These are phyloP conservation scores for Proisotoma minuta DNA, from an alignment of 2,888 invertebrate genomes.

Conservation along the genomic window DNA sequence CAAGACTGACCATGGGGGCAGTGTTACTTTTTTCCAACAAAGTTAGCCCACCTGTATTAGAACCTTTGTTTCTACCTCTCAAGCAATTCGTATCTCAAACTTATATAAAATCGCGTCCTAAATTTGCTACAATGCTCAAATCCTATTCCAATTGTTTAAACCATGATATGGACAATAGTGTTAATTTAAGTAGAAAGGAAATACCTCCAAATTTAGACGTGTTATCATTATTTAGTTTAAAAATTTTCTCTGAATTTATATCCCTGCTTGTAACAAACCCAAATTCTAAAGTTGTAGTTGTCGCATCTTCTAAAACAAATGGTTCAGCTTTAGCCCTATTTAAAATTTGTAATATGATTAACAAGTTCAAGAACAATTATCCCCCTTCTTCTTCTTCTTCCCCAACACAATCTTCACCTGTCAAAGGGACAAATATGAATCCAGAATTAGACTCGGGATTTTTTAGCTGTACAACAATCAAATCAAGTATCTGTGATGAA, in stretches of 20 bases:
- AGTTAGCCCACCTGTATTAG: background rate
- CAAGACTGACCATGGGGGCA: background rate
- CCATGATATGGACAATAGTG: background rate
- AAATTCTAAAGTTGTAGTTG: background rate
- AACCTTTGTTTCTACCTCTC: background rate
- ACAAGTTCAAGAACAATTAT: background rate
- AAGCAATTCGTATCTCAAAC: background rate
- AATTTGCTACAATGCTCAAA: conserved; percentile 3
- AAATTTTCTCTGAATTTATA: background rate
- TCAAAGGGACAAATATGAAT: background rate
- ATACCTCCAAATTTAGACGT: background rate
- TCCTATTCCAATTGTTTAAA: conserved; percentile 1
- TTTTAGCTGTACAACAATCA: background rate
- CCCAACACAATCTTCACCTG: background rate
- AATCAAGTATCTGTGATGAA: background rate
- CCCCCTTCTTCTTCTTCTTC: background rate
- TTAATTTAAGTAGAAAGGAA: background rate
- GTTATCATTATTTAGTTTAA: background rate
- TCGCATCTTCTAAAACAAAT: background rate
- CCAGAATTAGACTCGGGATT: background rate
- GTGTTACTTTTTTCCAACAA: background rate
- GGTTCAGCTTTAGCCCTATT: background rate
- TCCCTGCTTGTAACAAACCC: background rate
- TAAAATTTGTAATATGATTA: conserved; percentile 1
- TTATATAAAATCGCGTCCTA: background rate